Evolutionary conservation across 1,140 invertebrate species (phyloP), one percentile per base, ranked within the genome.

Genomic region (Pogonus chalceus): DNA sequence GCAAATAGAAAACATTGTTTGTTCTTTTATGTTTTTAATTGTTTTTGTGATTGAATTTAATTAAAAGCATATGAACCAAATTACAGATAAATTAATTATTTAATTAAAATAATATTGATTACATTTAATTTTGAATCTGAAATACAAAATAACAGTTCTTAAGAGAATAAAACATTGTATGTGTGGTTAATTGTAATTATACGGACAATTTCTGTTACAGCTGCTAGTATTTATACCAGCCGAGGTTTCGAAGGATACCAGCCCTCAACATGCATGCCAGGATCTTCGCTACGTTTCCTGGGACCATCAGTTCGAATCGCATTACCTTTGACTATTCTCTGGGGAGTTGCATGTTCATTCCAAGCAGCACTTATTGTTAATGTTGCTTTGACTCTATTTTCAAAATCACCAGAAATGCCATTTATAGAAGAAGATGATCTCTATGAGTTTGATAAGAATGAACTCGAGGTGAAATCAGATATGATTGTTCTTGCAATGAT

Each of bases 271-370:
- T 72, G 75, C 7, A 65, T 68, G 21, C 60, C 72, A 0, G 72
- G 71, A 4, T 68, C 74, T 0, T 69, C 72, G 1, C 70, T 75
- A 66, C 61, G 77, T 14, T 76, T 72, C 10, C 64, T 78, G 10
- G 77, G 76, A 0, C 76, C 76, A 0, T 63, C 64, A 1, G 55
- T 69, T 10, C 62, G 57, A n/a, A 62, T 65, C n/a, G 65, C 63
- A 4, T 55, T 76, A 2, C 73, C 75, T 0, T 60, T 78, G 0
- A 73, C 75, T 0, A 53, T 71, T 2, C 65, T 78, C 2, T 79
- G 77, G 77, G 64, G 65, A 0, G 53, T 67, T 1, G 76, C 76
- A 1, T 65, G 75, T 35, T 67, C 65, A 0, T 71, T 74, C 1
- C 72, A 76, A 53, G 60, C 70, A 3, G 68, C 72, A 2, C 72